Base-by-base conservation (phyloP, 2,113 vertebrate species). In the Anarrhichthys ocellatus region DNA sequence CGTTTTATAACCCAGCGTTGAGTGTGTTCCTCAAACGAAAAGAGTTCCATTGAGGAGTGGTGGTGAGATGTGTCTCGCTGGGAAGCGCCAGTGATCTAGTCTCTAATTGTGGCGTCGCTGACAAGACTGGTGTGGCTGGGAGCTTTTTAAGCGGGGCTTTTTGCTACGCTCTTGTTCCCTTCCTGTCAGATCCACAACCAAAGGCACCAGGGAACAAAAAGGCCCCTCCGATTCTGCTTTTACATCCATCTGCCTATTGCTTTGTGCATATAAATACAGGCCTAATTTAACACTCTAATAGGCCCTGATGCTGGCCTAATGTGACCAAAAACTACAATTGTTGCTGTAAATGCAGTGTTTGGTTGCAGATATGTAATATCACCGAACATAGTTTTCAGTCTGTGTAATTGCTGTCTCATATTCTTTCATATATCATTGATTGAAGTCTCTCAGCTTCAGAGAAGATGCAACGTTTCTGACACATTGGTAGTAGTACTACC, bases 31-130 rank as follows among this genome's bases (percentile, higher is more conserved):
- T 92, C 92, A 94, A 93, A 93, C 83, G 82, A 84, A 84, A 89
- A 89, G 87, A 86, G 85, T 86, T 88, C 85, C 89, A 81, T 88
- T 56, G 83, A 91, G 92, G 83, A 90, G 88, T 77, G 87, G 80
- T 87, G 84, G 88, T 77, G 89, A 88, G 87, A 91, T 88, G 90
- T 87, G 91, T 88, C 91, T 91, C 62, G 27, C 92, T 86, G 88
- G 79, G 87, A 93, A 93, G 87, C 77, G 70, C 87, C 83, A 92
- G 85, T 93, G 91, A 94, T 94, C 91, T 89, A 73, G 82, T 89
- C 92, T 94, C 89, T 94, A 92, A 93, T 94, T 94, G 92, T 93
- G 90, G 84, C 77, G 73, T 83, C 65, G 82, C 86, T 92, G 92
- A 93, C 90, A 91, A 92, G 87, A 58, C 90, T 90, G 80, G 81